A percentile compares a stretch with the other conserved stretches of the same genome.
phyloP scores from a whole-genome alignment of 2,888 invertebrate species.

The Conops quadrifasciatus region DNA sequence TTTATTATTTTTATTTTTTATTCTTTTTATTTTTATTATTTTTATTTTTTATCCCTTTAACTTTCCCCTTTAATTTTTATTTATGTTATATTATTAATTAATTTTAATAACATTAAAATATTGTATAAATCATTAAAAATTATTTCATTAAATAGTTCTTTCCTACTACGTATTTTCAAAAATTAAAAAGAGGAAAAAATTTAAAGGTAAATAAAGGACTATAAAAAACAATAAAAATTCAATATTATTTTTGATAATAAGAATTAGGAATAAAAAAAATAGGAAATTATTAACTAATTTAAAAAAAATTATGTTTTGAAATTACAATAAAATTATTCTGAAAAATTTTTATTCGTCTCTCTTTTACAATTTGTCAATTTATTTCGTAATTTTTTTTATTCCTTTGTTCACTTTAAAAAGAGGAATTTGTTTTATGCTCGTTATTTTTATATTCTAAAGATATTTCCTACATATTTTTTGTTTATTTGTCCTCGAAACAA shows the following conservation, averaged over 20 bases:
- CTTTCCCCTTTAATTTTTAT: neutral
- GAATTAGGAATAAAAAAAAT: neutral
- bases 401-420: neutral
- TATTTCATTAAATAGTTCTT: neutral
- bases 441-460: no score
- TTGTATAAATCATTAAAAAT: no score
- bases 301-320: no score
- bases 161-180: neutral
- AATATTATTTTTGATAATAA: neutral
- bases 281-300: neutral
- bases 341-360: neutral
- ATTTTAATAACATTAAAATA: neutral
- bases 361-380: neutral
- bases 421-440: no score
- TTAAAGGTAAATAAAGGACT: no score
- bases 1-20: no score
- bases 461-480: no score
- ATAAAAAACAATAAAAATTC: no score
- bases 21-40: conserved; percentile 2
- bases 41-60: neutral
- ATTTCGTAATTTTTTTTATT: neutral
- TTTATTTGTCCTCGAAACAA: no score
- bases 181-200: no score
- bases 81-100: neutral
- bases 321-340: no score